Conservation (phyloP, 2,888 invertebrate genomes). For the Trissolcus japonicus region DNA sequence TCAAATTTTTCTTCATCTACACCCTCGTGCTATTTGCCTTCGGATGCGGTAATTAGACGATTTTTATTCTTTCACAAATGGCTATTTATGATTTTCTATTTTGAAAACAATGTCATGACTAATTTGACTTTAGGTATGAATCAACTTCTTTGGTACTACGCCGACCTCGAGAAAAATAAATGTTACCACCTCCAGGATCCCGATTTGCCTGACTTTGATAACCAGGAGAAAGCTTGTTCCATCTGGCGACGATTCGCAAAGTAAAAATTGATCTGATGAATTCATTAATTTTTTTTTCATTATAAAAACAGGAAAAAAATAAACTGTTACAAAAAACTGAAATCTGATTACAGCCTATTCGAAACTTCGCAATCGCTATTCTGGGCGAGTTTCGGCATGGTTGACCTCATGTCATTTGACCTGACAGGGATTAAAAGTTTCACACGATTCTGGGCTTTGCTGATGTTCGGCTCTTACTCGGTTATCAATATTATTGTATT, state of each 20-base stretch:
- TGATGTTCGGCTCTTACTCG: constrained; percentile 98
- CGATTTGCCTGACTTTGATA: constrained; percentile 89
- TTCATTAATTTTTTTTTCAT: background rate
- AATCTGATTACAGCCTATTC: constrained; percentile 84
- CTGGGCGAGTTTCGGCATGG: constrained; percentile 98
- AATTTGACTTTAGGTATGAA: constrained; percentile 82
- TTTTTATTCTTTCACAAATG: background rate
- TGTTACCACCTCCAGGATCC: constrained; percentile 84
- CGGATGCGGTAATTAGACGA: constrained; percentile 87
- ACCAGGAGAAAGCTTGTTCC: constrained; percentile 87
- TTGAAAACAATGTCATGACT: background rate
- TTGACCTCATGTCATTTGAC: constrained; percentile 95
- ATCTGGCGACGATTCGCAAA: constrained; percentile 94
- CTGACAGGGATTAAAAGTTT: constrained; percentile 96
- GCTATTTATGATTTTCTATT: background rate
- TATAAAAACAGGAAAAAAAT: background rate
- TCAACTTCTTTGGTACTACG: constrained; percentile 94
- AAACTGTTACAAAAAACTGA: constrained; percentile 18
- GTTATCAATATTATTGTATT: constrained; percentile 98
- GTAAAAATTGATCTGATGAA: constrained; percentile 77
- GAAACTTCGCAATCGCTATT: constrained; percentile 98
- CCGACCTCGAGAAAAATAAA: constrained; percentile 90
- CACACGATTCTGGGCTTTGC: constrained; percentile 96
- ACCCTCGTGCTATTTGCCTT: constrained; percentile 95
- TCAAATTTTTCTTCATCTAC: constrained; percentile 97